Evolutionary conservation across 2,797 vertebrate genomes (phyloP).

Genomic region (Spea hammondii): DNA sequence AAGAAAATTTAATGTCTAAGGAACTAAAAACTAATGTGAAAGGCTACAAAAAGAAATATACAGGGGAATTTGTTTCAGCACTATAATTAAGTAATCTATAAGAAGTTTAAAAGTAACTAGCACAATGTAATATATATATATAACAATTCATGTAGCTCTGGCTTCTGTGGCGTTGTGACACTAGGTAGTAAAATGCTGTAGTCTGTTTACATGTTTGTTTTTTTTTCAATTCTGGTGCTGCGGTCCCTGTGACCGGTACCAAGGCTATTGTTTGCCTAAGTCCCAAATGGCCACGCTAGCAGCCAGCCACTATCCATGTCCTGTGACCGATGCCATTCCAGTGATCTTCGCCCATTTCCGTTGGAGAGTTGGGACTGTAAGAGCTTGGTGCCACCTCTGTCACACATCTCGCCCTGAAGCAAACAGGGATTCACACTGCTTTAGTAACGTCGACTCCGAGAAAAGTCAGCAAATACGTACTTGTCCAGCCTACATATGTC

Average conservation of each 20-base stretch:
- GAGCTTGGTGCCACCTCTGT: constrained; percentile 99
- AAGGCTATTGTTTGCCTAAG: constrained; percentile 93
- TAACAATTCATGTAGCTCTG: constrained; percentile 64
- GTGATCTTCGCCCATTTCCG: constrained; percentile 99
- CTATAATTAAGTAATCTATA: constrained; percentile 63
- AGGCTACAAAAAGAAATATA: constrained; percentile 73
- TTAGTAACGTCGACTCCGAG: constrained; percentile 98
- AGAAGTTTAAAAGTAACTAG: constrained; percentile 46
- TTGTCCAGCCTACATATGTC: constrained; percentile 58
- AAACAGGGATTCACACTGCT: constrained; percentile 99
- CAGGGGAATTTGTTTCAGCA: constrained; percentile 76
- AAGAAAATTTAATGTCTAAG: constrained; percentile 86
- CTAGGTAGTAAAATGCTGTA: constrained; percentile 69
- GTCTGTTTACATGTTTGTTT: constrained; percentile 62
- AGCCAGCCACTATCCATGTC: constrained; percentile 94
- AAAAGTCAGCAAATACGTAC: constrained; percentile 75
- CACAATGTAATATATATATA: constrained; percentile 18
- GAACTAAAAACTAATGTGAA: constrained; percentile 70
- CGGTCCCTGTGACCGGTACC: constrained; percentile 81
- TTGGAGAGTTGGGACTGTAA: constrained; percentile 94
- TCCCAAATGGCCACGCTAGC: constrained; percentile 87
- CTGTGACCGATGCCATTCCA: constrained; percentile 95
- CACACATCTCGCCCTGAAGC: constrained; percentile 99
- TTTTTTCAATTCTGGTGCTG: constrained; percentile 65
- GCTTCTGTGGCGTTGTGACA: constrained; percentile 66